Conservation (phyloP, 2,113 vertebrate genomes). For the Anas platyrhynchos region DNA sequence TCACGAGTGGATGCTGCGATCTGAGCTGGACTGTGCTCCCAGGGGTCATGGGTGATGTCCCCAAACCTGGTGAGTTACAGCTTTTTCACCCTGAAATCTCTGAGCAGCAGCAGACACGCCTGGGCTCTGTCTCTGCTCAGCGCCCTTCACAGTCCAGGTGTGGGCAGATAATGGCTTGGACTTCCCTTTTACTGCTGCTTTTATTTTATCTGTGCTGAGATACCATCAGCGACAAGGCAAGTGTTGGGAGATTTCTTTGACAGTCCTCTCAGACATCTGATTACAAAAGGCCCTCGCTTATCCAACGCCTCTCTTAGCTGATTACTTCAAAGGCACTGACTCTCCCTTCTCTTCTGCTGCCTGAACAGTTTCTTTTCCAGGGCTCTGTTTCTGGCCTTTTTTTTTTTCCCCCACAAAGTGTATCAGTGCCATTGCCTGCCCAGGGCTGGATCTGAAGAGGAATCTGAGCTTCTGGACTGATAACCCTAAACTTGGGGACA, state of each 20-base stretch:
- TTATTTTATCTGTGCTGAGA: slow-evolving; percentile 59
- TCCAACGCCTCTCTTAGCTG: slow-evolving; percentile 25
- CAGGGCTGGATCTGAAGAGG: not conserved
- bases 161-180: not conserved
- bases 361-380: slow-evolving; percentile 18
- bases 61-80: not conserved
- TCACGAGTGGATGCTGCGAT: accelerated
- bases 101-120: accelerated
- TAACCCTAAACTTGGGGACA: not conserved
- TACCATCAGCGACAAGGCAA: slow-evolving; percentile 68
- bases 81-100: not conserved
- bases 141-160: not conserved
- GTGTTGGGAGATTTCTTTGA: slow-evolving; percentile 69
- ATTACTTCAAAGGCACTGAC: slow-evolving; percentile 63
- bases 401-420: not conserved
- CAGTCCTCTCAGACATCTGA: slow-evolving; percentile 70
- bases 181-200: slow-evolving; percentile 49
- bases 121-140: accelerated
- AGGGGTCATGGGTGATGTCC: accelerated
- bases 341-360: slow-evolving; percentile 20
- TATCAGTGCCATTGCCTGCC: not conserved
- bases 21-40: not conserved
- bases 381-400: not conserved
- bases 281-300: slow-evolving; percentile 47
- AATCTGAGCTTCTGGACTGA: not conserved